Percentiles rank a stretch among this genome's conserved stretches.
These are phyloP conservation scores for Lasioglossum villosulum DNA, from an alignment of 2,888 invertebrate species.

Conservation along the genomic window DNA sequence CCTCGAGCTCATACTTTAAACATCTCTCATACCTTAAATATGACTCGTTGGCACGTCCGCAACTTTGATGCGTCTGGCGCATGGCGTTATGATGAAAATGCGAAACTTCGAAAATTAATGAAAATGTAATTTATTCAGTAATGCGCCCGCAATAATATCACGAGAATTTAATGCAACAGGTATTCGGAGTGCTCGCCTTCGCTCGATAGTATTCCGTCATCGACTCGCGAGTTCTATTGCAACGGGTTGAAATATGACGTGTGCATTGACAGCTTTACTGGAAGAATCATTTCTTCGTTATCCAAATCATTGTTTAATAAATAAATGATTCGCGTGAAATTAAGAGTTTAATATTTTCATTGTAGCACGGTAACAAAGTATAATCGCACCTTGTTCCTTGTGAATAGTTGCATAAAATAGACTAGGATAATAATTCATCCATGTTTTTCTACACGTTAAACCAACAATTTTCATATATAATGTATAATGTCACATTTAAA, in stretches of 20 bases:
- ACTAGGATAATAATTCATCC: no score
- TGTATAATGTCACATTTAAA: no score
- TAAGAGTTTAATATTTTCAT: neutral
- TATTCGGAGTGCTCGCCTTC: neutral
- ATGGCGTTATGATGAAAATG: neutral
- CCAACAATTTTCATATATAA: no score
- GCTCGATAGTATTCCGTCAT: neutral
- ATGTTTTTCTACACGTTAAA: no score
- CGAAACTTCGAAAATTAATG: neutral
- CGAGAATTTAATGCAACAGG: neutral
- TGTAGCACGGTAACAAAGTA: neutral
- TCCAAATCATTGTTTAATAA: neutral
- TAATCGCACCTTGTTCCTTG: no score
- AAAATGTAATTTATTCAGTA: neutral
- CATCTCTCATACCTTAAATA: slow-evolving; percentile 30
- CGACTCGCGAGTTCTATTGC: neutral
- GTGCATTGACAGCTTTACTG: neutral
- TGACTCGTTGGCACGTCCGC: slow-evolving; percentile 26
- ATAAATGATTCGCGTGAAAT: neutral
- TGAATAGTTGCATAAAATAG: no score
- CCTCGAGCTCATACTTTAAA: slow-evolving; percentile 25
- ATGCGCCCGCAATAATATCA: neutral
- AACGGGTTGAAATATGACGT: neutral
- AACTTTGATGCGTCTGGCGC: slow-evolving; percentile 3
- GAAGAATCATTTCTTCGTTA: neutral